Evolutionary conservation across 2,797 vertebrate genomes (phyloP), one percentile per base, ranked within the genome.

Genomic region (Manis pentadactyla): DNA sequence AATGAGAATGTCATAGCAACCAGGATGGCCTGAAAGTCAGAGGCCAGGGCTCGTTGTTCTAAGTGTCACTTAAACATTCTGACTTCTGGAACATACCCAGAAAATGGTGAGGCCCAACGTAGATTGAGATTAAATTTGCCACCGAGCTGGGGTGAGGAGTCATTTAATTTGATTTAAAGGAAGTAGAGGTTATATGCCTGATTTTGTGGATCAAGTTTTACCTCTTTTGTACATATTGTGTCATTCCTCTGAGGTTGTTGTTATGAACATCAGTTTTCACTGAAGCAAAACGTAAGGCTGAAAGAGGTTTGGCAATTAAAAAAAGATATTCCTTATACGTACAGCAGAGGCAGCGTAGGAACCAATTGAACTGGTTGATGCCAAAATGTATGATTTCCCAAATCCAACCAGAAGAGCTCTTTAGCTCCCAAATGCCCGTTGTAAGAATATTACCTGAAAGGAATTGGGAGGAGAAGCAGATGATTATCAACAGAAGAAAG

Each of bases 291-390:
- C 34, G 11, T 19, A 68, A 77, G 84, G 21, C 14, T 39, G 23
- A 75, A 90, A 25, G 23, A 27, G 7, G 4, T 63, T n/a, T 21
- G 51, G 15, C 5, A 83, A 42, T 8, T 34, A 12, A 11, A 8
- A 3, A 61, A 82, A 86, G 8, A 9, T 15, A 37, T 34, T 42
- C 42, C 17, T 63, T 15, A 39, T 8, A 14, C 4, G 8, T 8
- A 11, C 4, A 15, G 10, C 18, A 29, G n/a, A 25, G n/a, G 29
- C 14, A 55, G 11, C 29, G 61, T 59, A 59, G 37, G 94, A 71
- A 7, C 4, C 15, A 68, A 0, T 0, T 0, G 4, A 6, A 0
- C 1, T 29, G 34, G 25, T 18, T 12, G 10, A 53, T 69, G 57
- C 2, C 23, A 61, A 34, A 66, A 37, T 10, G 17, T 11, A 10